Evolutionary conservation across 2,888 invertebrate species (phyloP).

Genomic region (Rotaria sp.): DNA sequence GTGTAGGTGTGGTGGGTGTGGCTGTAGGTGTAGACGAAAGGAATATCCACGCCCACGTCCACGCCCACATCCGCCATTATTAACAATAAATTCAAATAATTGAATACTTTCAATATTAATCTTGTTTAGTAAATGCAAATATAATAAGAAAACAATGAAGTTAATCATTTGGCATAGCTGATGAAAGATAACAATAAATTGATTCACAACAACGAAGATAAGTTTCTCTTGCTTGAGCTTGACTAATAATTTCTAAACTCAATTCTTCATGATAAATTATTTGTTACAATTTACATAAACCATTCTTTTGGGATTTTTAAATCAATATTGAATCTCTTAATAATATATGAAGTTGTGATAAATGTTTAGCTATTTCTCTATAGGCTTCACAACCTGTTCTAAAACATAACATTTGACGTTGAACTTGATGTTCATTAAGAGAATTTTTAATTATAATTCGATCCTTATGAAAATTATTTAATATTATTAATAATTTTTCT

Average conservation of each 20-base stretch:
- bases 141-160: neutral
- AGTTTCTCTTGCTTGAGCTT: constrained; percentile 3
- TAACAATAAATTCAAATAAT: neutral
- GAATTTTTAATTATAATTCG: neutral
- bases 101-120: neutral
- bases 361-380: neutral
- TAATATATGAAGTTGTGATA: neutral
- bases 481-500: neutral
- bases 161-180: neutral
- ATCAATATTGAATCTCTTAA: neutral
- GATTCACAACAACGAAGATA: constrained; percentile 13
- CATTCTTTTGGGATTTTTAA: neutral
- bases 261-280: neutral
- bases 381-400: neutral
- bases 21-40: no score
- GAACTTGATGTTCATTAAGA: neutral
- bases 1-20: no score
- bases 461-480: neutral
- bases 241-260: neutral
- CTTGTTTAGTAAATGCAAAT: neutral
- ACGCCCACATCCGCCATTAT: no score
- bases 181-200: neutral
- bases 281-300: constrained; percentile 5
- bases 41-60: no score
- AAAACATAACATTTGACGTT: neutral